These are phyloP conservation scores for Pemphigus obesinymphae DNA, from an alignment of 1,140 invertebrate species.

Conservation along the genomic window DNA sequence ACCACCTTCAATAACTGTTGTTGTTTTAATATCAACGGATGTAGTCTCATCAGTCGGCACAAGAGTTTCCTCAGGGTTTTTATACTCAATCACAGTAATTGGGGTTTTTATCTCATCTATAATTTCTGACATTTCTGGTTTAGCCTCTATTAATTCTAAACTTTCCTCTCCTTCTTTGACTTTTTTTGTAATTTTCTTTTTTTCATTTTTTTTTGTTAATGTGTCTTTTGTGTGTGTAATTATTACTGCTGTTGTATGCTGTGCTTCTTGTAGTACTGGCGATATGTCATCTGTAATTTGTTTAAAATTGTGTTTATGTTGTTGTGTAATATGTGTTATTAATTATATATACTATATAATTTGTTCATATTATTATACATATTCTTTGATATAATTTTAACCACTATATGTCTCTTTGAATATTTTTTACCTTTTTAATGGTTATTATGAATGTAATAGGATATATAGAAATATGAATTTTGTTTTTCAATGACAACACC, in stretches of 20 bases:
- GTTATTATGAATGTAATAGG: no score
- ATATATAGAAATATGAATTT: no score
- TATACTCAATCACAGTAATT: not conserved
- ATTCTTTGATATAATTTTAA: no score
- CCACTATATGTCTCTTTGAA: no score
- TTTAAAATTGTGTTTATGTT: conserved; percentile 36
- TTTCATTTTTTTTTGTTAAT: not conserved
- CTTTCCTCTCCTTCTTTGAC: not conserved
- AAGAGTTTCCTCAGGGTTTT: not conserved
- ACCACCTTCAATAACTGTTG: not conserved
- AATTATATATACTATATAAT: not conserved
- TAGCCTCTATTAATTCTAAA: not conserved
- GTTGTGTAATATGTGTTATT: conserved; percentile 42
- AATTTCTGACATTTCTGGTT: not conserved
- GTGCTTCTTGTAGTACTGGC: not conserved
- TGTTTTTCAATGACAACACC: no score
- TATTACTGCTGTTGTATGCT: not conserved
- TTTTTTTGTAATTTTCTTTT: not conserved
- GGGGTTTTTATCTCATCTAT: not conserved
- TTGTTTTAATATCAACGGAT: not conserved
- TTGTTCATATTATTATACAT: no score
- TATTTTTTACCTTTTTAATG: no score
- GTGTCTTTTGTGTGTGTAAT: not conserved
- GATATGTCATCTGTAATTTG: conserved; percentile 22
- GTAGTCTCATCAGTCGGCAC: not conserved